Evolutionary conservation across 2,888 invertebrate genomes (phyloP).

Genomic region (Ganaspis brasiliensis): DNA sequence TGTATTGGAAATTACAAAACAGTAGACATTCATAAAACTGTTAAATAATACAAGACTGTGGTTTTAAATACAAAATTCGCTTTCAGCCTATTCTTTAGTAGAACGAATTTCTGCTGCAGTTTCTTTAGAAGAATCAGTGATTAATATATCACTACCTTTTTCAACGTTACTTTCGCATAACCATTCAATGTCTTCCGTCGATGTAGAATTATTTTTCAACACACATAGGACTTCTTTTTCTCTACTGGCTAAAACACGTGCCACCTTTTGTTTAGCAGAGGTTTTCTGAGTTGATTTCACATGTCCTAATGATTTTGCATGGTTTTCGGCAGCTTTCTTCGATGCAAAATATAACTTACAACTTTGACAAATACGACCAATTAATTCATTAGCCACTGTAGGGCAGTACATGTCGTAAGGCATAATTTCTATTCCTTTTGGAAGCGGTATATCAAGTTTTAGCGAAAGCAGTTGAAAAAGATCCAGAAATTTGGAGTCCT

Average conservation of each 20-base stretch:
- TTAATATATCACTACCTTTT: neutral
- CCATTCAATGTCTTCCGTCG: conserved; percentile 5
- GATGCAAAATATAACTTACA: no score
- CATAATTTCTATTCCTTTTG: no score
- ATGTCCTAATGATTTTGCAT: no score
- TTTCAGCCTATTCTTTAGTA: neutral
- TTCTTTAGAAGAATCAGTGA: neutral
- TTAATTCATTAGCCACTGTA: no score
- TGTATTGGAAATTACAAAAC: neutral
- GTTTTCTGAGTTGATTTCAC: neutral
- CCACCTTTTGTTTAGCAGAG: neutral
- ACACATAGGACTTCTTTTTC: conserved; percentile 10
- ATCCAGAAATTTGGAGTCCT: no score
- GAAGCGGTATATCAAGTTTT: no score
- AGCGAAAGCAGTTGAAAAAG: no score
- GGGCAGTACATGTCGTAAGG: no score
- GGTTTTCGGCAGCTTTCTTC: no score
- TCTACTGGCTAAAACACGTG: conserved; percentile 8
- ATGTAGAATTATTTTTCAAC: conserved; percentile 4
- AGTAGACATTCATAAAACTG: neutral
- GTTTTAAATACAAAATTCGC: conserved; percentile 1
- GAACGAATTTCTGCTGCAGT: conserved; percentile 10
- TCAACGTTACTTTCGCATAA: neutral
- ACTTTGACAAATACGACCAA: no score
- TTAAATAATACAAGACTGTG: neutral